Evolutionary conservation across 1,140 invertebrate genomes (phyloP), one percentile per base, ranked within the genome.

Genomic region (Macrosteles quadrilineatus): DNA sequence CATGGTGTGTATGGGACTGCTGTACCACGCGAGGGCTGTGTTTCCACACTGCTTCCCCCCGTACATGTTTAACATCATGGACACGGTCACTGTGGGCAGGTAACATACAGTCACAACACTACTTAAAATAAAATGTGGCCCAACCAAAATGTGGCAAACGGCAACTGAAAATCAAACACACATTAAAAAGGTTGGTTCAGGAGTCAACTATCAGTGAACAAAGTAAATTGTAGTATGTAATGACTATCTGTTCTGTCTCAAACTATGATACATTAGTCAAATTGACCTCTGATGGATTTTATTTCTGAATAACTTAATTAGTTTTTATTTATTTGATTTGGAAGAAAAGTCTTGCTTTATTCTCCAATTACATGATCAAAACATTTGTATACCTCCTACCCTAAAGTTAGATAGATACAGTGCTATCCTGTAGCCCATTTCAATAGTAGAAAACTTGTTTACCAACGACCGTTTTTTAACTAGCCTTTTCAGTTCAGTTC

Each of bases 1-100:
- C 27, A 59, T 59, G 55, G 2, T 30, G 27, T 30, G 21, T 59
- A 25, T 59, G 9, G 55, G 55, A 2, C 1, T 59, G 55, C 6
- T 59, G 55, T 59, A 6, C 27, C 55, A 59, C n/a, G 25, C 55
- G 4, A 2, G 55, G 27, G 27, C 27, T 2, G 21, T 9, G 14
- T 12, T 27, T 23, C 55, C 55, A 4, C 21, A 59, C 9, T 27
- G 55, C 27, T 25, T 25, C 55, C 55, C 55, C 6, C 21, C 21
- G 4, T 59, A 59, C 55, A 25, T 59, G 23, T 30, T 27, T n/a
- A 27, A 25, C 27, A 25, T 59, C 55, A 59, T 59, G 55, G 55
- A 59, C 25, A 29, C 55, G 2, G 25, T 29, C 6, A 59, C 55
- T 6, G 23, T 9, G 9, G 12, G 23, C 55, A 29, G 55, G 55